Conservation (phyloP, 1,140 invertebrate genomes). For the Panagrolaimus sp. region DNA sequence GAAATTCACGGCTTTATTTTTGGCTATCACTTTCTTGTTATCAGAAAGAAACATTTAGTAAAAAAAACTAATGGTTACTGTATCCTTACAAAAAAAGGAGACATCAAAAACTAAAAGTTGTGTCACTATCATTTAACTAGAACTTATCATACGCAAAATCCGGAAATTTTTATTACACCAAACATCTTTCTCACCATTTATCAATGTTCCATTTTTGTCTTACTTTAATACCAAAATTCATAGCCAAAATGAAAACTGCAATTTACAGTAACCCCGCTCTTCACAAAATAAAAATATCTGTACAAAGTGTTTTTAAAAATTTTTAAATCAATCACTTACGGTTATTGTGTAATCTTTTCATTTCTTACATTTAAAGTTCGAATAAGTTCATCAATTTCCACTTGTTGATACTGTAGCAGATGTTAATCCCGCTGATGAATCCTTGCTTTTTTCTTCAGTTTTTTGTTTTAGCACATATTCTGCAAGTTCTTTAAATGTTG, state of each 20-base stretch:
- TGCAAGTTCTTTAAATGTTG: conserved; percentile 17
- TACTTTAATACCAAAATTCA: no score
- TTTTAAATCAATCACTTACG: background rate
- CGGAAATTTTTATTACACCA: no score
- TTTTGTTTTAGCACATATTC: conserved; percentile 15
- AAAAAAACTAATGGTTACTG: no score
- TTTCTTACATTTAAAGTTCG: conserved; percentile 13
- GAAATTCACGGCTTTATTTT: background rate
- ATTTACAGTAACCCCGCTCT: conserved; percentile 4
- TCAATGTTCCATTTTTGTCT: no score
- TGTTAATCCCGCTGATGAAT: background rate
- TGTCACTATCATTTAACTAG: no score
- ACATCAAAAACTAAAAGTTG: no score
- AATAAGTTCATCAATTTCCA: conserved; percentile 19
- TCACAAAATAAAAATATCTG: background rate
- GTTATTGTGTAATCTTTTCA: conserved; percentile 7
- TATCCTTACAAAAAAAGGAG: no score
- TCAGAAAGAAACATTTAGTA: background rate
- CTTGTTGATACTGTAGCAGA: background rate
- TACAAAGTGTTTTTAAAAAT: no score
- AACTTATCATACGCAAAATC: no score
- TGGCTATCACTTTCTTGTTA: no score
- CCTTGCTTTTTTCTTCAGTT: background rate
- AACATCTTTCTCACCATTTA: no score
- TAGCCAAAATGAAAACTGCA: no score